A percentile compares a stretch with the other conserved stretches of the same genome.
Evolutionary conservation across 2,797 vertebrate genomes (phyloP).

Genomic region (Epinephelus malabaricus): DNA sequence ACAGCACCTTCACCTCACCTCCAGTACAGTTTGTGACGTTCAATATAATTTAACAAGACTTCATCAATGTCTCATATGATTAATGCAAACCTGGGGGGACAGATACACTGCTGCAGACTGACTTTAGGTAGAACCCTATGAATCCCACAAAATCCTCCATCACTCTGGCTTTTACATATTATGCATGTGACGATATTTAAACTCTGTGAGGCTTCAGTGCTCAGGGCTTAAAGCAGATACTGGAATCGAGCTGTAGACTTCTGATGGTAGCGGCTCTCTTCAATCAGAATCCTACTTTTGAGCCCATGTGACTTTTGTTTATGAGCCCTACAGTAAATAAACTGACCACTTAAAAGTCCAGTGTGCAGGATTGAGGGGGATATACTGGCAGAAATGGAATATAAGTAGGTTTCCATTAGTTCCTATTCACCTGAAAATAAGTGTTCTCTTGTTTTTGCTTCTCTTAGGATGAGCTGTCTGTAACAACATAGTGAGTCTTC

Average conservation of each 20-base stretch:
- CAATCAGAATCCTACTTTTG: slow-evolving; percentile 20
- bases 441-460: too few relatives aligned
- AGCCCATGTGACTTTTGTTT: background rate
- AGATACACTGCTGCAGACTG: slow-evolving; percentile 11
- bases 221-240: slow-evolving; percentile 16
- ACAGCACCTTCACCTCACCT: background rate
- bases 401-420: too few relatives aligned
- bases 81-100: slow-evolving; percentile 4
- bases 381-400: too few relatives aligned
- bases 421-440: too few relatives aligned
- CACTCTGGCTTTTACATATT: slow-evolving; percentile 23
- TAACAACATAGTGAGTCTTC: too few relatives aligned
- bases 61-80: slow-evolving; percentile 27
- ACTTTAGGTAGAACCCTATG: background rate
- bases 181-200: slow-evolving; percentile 27
- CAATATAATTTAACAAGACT: slow-evolving; percentile 26
- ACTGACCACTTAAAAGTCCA: background rate
- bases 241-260: slow-evolving; percentile 18
- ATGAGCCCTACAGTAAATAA: background rate
- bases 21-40: slow-evolving; percentile 1
- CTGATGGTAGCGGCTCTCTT: background rate
- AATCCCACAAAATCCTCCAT: slow-evolving; percentile 32
- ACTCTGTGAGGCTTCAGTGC: background rate
- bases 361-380: too few relatives aligned
- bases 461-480: too few relatives aligned